phyloP scores from a whole-genome alignment of 1,140 invertebrate species.

The Mesaphorura yosii region DNA sequence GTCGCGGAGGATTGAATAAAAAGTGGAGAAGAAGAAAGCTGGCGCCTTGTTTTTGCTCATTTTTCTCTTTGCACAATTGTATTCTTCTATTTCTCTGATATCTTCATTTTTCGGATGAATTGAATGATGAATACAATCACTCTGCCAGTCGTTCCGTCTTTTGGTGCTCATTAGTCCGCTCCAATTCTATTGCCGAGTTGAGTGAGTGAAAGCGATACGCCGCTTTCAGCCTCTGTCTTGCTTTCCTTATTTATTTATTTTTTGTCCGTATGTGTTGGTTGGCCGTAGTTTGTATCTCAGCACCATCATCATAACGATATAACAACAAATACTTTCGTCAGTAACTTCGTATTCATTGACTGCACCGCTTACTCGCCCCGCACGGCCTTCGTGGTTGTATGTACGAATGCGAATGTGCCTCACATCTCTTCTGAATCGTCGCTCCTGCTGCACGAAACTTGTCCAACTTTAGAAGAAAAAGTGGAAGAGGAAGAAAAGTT shows the following conservation, averaged over 20 bases:
- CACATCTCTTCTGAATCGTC: neutral
- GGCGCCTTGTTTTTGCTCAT: conserved; percentile 22
- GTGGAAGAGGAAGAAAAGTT: neutral
- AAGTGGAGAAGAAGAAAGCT: conserved; percentile 13
- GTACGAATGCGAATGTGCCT: neutral
- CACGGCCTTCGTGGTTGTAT: neutral
- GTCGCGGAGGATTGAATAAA: conserved; percentile 1
- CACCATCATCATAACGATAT: neutral
- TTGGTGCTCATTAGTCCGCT: no score
- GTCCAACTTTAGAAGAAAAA: neutral
- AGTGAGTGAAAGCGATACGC: no score
- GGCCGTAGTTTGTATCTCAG: neutral
- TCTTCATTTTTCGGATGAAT: conserved; percentile 13
- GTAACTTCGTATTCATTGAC: neutral
- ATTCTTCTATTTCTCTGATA: conserved; percentile 5
- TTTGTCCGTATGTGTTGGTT: neutral
- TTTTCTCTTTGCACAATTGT: neutral
- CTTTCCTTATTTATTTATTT: neutral
- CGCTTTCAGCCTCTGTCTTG: neutral
- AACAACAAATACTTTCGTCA: neutral
- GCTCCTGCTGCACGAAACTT: neutral
- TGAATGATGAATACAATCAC: conserved; percentile 20
- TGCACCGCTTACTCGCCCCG: neutral
- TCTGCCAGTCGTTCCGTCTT: conserved; percentile 1
- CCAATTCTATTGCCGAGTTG: no score